Evolutionary conservation across 2,113 vertebrate species (phyloP).

Genomic region (Cromileptes altivelis): DNA sequence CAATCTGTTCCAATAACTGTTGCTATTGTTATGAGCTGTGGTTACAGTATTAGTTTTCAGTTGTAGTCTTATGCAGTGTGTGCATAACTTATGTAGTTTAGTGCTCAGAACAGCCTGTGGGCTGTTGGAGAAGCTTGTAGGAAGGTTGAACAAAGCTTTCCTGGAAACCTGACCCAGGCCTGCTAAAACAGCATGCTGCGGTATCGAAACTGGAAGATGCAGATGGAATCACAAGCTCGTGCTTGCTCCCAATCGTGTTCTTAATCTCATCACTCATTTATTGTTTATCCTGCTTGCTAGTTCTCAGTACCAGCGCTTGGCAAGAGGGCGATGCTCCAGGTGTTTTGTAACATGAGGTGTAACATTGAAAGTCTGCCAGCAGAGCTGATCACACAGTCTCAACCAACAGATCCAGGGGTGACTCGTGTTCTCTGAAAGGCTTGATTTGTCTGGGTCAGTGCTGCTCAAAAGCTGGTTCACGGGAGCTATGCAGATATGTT

Average conservation of each 20-base stretch:
- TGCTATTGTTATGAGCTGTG: slow-evolving; percentile 27
- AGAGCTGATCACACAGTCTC: slow-evolving; percentile 36
- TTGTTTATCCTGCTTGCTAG: slow-evolving; percentile 51
- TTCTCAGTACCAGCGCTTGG: slow-evolving; percentile 47
- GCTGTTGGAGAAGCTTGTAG: slow-evolving; percentile 10
- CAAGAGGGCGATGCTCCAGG: slow-evolving; percentile 53
- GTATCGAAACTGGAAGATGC: slow-evolving; percentile 17
- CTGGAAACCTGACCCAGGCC: slow-evolving; percentile 42
- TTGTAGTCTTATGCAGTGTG: not conserved
- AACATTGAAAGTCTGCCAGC: slow-evolving; percentile 51
- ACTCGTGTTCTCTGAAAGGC: slow-evolving; percentile 41
- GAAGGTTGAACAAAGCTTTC: slow-evolving; percentile 49
- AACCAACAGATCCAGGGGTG: slow-evolving; percentile 34
- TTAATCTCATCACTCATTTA: slow-evolving; percentile 68
- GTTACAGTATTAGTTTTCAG: slow-evolving; percentile 4
- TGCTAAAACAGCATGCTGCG: slow-evolving; percentile 14
- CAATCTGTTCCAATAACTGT: slow-evolving; percentile 32
- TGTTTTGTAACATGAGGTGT: slow-evolving; percentile 66
- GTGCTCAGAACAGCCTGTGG: slow-evolving; percentile 16
- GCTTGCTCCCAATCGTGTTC: slow-evolving; percentile 36
- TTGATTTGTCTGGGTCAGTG: slow-evolving; percentile 37
- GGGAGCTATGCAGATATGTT: not conserved
- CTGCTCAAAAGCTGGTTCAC: not conserved
- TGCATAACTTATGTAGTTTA: slow-evolving; percentile 26
- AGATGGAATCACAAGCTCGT: slow-evolving; percentile 51